Evolutionary conservation across 1,140 invertebrate genomes (phyloP).

Genomic region (Habropoda laboriosa): DNA sequence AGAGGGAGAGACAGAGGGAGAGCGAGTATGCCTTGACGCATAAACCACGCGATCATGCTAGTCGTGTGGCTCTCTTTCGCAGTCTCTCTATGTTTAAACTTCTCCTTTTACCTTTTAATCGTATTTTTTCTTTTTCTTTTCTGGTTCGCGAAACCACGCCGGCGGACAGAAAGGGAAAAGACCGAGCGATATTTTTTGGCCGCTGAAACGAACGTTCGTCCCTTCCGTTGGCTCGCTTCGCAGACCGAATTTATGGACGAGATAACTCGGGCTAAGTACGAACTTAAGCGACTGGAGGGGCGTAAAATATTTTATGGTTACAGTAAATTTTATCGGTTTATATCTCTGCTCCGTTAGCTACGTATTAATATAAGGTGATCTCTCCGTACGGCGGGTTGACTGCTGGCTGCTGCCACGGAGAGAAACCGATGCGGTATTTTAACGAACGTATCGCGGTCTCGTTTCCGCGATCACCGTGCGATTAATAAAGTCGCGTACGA

Average conservation of each 20-base stretch:
- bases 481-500: conserved; percentile 39
- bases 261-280: conserved; percentile 29
- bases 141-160: too few species aligned
- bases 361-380: conserved; percentile 40
- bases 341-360: conserved; percentile 17
- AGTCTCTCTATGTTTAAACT: too few species aligned
- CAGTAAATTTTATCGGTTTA: conserved; percentile 47
- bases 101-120: neutral
- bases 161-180: neutral
- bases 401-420: neutral
- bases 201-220: neutral
- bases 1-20: too few species aligned
- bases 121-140: too few species aligned
- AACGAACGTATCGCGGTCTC: conserved; percentile 22
- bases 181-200: neutral
- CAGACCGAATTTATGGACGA: neutral
- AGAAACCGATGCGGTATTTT: conserved; percentile 12
- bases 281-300: conserved; percentile 37
- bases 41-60: neutral
- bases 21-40: neutral
- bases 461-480: conserved; percentile 12
- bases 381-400: too few species aligned
- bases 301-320: conserved; percentile 50
- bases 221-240: neutral
- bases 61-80: too few species aligned